Percentiles rank a stretch among this genome's conserved stretches.
These are phyloP conservation scores for Nansenia antarctica DNA, from an alignment of 2,113 vertebrate genomes.

Conservation along the genomic window DNA sequence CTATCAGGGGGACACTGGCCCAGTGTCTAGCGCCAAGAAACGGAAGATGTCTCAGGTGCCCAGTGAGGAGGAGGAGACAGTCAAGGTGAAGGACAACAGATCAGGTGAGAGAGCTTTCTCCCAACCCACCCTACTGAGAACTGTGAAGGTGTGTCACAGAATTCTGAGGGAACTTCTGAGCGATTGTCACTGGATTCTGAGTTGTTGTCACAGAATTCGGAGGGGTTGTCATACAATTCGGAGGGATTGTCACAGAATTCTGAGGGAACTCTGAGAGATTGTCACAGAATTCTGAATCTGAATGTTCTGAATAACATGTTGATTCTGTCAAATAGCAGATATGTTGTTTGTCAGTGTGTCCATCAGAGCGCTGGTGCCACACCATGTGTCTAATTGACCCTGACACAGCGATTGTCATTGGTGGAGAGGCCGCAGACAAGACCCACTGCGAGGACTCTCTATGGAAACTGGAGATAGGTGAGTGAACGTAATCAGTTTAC, in stretches of 20 bases:
- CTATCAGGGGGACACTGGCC: conserved; percentile 31
- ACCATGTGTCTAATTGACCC: conserved; percentile 84
- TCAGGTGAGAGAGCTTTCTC: too few species aligned
- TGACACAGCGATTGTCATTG: conserved; percentile 82
- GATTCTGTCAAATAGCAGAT: not conserved
- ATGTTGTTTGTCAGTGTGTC: conserved; percentile 64
- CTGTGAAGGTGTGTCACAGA: too few species aligned
- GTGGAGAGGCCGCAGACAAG: conserved; percentile 77
- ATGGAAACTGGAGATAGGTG: conserved; percentile 89
- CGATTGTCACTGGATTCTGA: too few species aligned
- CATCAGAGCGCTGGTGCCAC: conserved; percentile 82
- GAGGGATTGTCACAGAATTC: too few species aligned
- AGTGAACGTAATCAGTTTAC: not conserved
- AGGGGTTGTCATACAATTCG: too few species aligned
- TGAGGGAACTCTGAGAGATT: too few species aligned
- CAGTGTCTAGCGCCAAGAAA: conserved; percentile 55
- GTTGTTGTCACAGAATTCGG: too few species aligned
- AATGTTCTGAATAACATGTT: not conserved
- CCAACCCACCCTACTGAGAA: too few species aligned
- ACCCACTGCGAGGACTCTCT: conserved; percentile 75
- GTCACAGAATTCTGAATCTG: not conserved
- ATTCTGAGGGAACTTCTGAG: too few species aligned
- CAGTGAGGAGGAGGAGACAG: conserved; percentile 51
- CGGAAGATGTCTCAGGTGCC: conserved; percentile 48
- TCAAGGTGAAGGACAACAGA: conserved; percentile 58